Evolutionary conservation across 2,888 invertebrate species (phyloP).

Genomic region (Eupeodes latifasciatus): DNA sequence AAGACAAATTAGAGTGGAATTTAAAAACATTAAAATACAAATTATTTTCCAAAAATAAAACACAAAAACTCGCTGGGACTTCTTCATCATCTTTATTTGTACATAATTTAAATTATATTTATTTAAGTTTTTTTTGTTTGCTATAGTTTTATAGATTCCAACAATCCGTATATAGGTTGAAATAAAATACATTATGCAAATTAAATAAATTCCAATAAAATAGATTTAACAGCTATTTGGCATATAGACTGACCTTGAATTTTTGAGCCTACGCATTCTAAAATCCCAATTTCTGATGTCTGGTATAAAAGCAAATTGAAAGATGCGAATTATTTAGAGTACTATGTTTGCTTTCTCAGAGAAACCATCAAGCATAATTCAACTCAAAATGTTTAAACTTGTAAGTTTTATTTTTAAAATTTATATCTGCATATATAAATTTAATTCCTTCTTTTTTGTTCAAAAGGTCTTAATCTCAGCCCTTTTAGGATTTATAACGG

Average conservation of each 20-base stretch:
- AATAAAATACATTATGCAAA: slow-evolving; percentile 25
- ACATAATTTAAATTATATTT: not conserved
- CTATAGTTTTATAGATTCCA: not conserved
- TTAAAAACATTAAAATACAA: no score
- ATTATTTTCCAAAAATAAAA: no score
- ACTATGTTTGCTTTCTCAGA: not conserved
- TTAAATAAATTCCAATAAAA: not conserved
- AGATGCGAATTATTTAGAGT: slow-evolving; percentile 17
- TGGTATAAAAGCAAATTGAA: slow-evolving; percentile 17
- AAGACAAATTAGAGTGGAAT: no score
- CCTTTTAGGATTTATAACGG: slow-evolving; percentile 79
- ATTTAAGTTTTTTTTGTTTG: not conserved
- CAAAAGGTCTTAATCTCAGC: slow-evolving; percentile 24
- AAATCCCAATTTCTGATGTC: no score
- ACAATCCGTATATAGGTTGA: not conserved
- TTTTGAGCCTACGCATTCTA: not conserved
- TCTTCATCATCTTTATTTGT: not conserved
- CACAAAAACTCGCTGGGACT: not conserved
- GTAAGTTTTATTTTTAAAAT: not conserved
- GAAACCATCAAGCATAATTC: not conserved
- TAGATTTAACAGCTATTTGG: not conserved
- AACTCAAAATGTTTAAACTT: slow-evolving; percentile 20
- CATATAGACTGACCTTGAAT: slow-evolving; percentile 3
- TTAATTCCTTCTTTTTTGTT: not conserved
- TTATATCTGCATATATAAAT: not conserved